Evolutionary conservation across 2,888 invertebrate genomes (phyloP), one percentile per base, ranked within the genome.

Genomic region (Acanthopleura granulata): DNA sequence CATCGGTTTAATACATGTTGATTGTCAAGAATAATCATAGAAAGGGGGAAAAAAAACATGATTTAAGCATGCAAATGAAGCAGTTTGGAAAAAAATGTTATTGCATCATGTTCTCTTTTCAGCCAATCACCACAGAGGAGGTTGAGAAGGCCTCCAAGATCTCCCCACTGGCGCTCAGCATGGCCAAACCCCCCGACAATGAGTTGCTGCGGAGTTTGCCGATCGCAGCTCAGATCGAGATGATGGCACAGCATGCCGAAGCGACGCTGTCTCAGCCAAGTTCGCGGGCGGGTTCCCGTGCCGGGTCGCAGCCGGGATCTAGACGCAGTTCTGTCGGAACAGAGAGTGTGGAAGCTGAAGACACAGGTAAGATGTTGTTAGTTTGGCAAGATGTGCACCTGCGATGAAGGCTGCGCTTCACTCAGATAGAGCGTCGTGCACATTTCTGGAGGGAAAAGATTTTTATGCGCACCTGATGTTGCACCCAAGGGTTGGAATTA

Each of bases 71-170:
- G n/a, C n/a, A n/a, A n/a, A n/a, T n/a, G n/a, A n/a, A n/a, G n/a
- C n/a, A n/a, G n/a, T n/a, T n/a, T n/a, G n/a, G n/a, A n/a, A n/a
- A n/a, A n/a, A n/a, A n/a, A n/a, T n/a, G n/a, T n/a, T n/a, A n/a
- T 40, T 40, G 40, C 40, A 40, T 40, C 40, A n/a, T 57, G 18
- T 73, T 69, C 18, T n/a, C 57, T 57, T 80, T 80, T 0, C 94
- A 94, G 92, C 95, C 95, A 0, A 93, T 95, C 61, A 93, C 95
- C 40, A 92, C 93, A 72, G 94, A 94, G 83, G 94, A 94, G 90
- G 93, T 95, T 25, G 91, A 94, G 85, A 94, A 72, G 90, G 93
- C 91, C 12, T 86, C 87, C 29, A 80, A 83, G 70, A 86, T 93
- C 84, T 93, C 93, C 76, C 92, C 93, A 49, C 89, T 93, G 72